A percentile compares a stretch with the other conserved stretches of the same genome.
These are phyloP conservation scores for Armadillidium nasatum DNA, from an alignment of 1,140 invertebrate genomes.

Conservation along the genomic window DNA sequence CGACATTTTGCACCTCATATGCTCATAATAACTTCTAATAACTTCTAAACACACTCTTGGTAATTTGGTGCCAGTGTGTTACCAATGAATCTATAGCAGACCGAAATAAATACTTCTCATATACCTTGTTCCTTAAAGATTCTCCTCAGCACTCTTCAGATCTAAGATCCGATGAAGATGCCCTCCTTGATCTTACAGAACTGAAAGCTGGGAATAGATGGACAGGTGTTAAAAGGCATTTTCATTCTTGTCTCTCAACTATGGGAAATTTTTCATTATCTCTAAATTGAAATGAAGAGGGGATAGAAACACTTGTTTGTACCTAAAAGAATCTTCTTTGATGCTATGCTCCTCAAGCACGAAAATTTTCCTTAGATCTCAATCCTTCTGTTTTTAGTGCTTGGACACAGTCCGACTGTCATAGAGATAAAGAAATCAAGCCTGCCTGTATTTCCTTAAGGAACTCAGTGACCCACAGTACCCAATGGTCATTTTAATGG, in stretches of 20 bases:
- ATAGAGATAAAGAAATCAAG: not conserved
- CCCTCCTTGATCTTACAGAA: slow-evolving; percentile 26
- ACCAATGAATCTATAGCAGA: too few relatives aligned
- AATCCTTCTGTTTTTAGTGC: too few relatives aligned
- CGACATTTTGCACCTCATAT: too few relatives aligned
- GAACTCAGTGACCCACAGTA: slow-evolving; percentile 28
- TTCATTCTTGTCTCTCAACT: not conserved
- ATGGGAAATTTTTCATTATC: slow-evolving; percentile 10
- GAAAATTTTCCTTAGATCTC: too few relatives aligned
- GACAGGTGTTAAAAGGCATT: slow-evolving; percentile 23
- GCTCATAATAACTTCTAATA: too few relatives aligned
- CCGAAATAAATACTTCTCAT: too few relatives aligned
- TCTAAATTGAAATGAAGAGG: not conserved
- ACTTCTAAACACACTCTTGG: too few relatives aligned
- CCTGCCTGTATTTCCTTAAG: slow-evolving; percentile 18
- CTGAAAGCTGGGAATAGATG: slow-evolving; percentile 4
- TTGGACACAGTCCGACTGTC: not conserved
- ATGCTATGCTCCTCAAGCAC: too few relatives aligned
- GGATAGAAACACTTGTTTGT: not conserved
- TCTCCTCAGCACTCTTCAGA: slow-evolving; percentile 2
- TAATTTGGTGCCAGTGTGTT: too few relatives aligned
- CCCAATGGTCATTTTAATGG: slow-evolving; percentile 27
- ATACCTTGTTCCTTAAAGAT: slow-evolving; percentile 3
- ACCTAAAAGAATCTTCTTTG: not conserved
- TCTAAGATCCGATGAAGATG: slow-evolving; percentile 13